phyloP scores from a whole-genome alignment of 2,888 invertebrate species.

The Sepiola atlantica region DNA sequence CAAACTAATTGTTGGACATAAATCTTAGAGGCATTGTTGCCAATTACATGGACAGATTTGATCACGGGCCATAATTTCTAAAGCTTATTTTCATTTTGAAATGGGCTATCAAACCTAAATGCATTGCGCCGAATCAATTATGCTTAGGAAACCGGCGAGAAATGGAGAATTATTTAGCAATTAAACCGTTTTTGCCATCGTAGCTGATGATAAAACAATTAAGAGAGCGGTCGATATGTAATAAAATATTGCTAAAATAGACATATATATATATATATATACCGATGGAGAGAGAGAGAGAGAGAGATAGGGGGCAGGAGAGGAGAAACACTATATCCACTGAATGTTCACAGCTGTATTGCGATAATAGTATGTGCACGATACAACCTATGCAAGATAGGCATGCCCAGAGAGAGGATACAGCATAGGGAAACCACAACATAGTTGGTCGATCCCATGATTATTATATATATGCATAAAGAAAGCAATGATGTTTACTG shows the following conservation, averaged over 20 bases:
- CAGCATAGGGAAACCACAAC: too few relatives aligned
- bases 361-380: too few relatives aligned
- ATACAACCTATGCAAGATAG: too few relatives aligned
- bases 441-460: too few relatives aligned
- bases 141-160: background rate
- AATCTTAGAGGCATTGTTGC: background rate
- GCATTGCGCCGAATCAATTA: background rate
- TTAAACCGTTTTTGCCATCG: background rate
- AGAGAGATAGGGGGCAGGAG: too few relatives aligned
- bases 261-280: too few relatives aligned
- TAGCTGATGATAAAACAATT: slow-evolving; percentile 2
- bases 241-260: background rate
- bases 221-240: background rate
- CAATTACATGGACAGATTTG: background rate
- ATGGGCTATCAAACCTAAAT: background rate
- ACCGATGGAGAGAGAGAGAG: too few relatives aligned
- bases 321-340: too few relatives aligned
- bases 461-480: too few relatives aligned
- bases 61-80: background rate
- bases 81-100: background rate
- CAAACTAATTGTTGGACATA: background rate
- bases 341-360: too few relatives aligned
- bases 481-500: too few relatives aligned
- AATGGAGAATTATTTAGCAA: slow-evolving; percentile 32
- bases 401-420: too few relatives aligned